Evolutionary conservation across 2,113 vertebrate genomes (phyloP).

Genomic region (Paracyprichromis sp.): DNA sequence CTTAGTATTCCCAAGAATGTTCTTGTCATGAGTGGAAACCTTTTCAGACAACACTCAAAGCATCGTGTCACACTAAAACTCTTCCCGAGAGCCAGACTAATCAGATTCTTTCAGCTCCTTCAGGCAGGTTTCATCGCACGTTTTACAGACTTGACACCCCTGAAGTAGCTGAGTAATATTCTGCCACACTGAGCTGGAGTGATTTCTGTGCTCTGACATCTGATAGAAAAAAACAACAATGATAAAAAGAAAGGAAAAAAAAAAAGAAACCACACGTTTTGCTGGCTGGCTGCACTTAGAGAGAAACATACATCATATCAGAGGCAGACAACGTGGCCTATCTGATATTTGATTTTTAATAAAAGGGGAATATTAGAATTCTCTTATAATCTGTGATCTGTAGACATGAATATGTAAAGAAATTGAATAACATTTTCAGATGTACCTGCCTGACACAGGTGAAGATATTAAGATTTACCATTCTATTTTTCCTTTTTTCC

Average conservation of each 20-base stretch:
- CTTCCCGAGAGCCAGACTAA: neutral
- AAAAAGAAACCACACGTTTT: neutral
- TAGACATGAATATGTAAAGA: neutral
- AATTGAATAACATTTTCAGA: neutral
- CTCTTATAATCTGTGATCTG: neutral
- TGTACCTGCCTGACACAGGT: neutral
- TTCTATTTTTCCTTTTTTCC: neutral
- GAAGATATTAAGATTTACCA: neutral
- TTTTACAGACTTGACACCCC: slow-evolving; percentile 16
- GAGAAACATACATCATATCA: slow-evolving; percentile 16
- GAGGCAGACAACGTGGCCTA: neutral
- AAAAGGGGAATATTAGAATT: slow-evolving; percentile 14
- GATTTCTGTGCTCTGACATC: slow-evolving; percentile 13
- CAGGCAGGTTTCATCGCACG: slow-evolving; percentile 6
- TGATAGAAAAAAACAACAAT: slow-evolving; percentile 41
- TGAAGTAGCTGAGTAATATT: slow-evolving; percentile 31
- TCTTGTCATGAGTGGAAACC: neutral
- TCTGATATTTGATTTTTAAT: slow-evolving; percentile 38
- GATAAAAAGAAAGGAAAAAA: neutral
- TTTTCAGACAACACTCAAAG: slow-evolving; percentile 2
- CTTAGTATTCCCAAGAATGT: neutral
- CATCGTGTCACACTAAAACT: neutral
- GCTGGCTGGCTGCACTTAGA: neutral
- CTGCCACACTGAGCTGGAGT: neutral
- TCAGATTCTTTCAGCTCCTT: slow-evolving; percentile 13